Evolutionary conservation across 2,113 vertebrate genomes (phyloP).

Genomic region (Cyprinodon tularosa): DNA sequence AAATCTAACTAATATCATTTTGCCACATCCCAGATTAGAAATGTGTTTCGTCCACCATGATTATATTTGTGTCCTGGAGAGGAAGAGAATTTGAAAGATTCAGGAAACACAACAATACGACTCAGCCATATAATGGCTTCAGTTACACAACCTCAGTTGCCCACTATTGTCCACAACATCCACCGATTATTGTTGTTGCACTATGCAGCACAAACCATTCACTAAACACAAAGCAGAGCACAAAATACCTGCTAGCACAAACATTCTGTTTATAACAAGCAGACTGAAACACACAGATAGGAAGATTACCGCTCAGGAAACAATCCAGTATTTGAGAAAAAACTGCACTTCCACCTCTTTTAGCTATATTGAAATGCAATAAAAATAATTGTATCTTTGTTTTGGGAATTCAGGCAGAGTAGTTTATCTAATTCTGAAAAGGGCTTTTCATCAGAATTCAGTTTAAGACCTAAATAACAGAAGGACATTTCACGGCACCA

Average conservation of each 20-base stretch:
- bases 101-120: conserved; percentile 72
- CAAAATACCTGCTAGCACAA: conserved; percentile 52
- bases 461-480: conserved; percentile 23
- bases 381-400: background rate
- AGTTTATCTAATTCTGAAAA: conserved; percentile 16
- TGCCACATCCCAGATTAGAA: conserved; percentile 31
- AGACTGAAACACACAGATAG: background rate
- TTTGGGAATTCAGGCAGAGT: conserved; percentile 12
- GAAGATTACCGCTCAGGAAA: background rate
- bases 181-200: conserved; percentile 49
- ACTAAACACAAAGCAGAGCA: conserved; percentile 49
- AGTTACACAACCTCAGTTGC: conserved; percentile 51
- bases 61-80: conserved; percentile 52
- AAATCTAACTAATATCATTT: background rate
- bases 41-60: conserved; percentile 31
- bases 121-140: conserved; percentile 46
- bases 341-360: background rate
- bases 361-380: conserved; percentile 7
- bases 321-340: background rate
- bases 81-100: conserved; percentile 55
- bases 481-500: background rate
- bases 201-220: conserved; percentile 57
- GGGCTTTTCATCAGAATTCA: conserved; percentile 28
- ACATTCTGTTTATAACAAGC: conserved; percentile 46
- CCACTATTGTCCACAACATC: conserved; percentile 65